These are phyloP conservation scores for Phalanger gymnotis DNA, from an alignment of 2,797 vertebrate genomes.

Conservation along the genomic window DNA sequence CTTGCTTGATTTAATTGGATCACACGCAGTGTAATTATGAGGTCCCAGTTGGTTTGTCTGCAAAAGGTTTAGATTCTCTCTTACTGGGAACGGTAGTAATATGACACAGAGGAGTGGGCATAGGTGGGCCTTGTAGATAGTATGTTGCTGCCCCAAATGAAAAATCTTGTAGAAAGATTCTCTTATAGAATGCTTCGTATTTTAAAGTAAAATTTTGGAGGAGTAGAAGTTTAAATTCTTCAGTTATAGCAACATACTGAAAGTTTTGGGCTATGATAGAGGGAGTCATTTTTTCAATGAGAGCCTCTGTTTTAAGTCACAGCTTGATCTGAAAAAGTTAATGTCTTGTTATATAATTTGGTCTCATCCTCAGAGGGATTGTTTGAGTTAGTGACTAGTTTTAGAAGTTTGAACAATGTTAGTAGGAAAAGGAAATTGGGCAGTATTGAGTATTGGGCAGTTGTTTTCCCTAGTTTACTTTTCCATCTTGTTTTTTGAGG, in stretches of 20 bases:
- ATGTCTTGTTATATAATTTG: background rate
- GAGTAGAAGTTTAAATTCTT: slow-evolving; percentile 23
- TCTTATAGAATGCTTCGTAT: background rate
- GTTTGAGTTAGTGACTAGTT: background rate
- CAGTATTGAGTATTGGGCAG: background rate
- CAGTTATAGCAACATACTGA: slow-evolving; percentile 24
- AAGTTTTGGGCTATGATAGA: slow-evolving; percentile 7
- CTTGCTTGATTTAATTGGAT: background rate
- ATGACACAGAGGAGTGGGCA: background rate
- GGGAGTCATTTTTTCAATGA: slow-evolving; percentile 26
- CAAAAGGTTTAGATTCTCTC: background rate
- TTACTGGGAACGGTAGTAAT: background rate
- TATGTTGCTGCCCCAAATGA: background rate
- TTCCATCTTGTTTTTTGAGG: slow-evolving; percentile 43
- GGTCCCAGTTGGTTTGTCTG: slow-evolving; percentile 24
- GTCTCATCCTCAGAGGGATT: background rate
- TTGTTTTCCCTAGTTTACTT: slow-evolving; percentile 31
- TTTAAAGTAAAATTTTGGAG: slow-evolving; percentile 42
- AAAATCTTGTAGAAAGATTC: background rate
- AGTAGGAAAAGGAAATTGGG: background rate
- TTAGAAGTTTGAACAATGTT: background rate
- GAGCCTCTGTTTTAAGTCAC: slow-evolving; percentile 37
- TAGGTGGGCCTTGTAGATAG: background rate
- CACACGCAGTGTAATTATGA: slow-evolving; percentile 18
- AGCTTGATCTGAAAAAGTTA: background rate